Evolutionary conservation across 2,797 vertebrate species (phyloP).

Genomic region (Falco columbarius): DNA sequence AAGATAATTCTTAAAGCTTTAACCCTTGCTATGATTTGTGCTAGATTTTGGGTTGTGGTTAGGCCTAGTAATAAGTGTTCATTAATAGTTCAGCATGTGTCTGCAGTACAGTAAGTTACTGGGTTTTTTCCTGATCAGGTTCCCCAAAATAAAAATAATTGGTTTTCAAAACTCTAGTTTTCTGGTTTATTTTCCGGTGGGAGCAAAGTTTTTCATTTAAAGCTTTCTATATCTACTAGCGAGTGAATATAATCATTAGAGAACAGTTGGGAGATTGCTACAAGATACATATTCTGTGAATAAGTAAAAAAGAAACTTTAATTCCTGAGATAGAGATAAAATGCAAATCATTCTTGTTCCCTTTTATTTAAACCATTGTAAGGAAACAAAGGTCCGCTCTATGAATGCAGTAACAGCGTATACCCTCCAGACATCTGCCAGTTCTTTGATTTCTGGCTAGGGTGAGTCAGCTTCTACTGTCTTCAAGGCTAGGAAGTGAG

Average conservation of each 20-base stretch:
- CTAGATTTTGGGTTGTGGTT: background rate
- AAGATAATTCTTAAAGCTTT: background rate
- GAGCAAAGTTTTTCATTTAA: background rate
- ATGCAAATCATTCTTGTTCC: background rate
- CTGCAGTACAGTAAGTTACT: background rate
- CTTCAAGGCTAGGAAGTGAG: slow-evolving; percentile 12
- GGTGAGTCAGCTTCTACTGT: slow-evolving; percentile 42
- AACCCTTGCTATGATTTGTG: background rate
- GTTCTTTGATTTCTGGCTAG: slow-evolving; percentile 35
- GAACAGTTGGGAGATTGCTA: background rate
- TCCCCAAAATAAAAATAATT: background rate
- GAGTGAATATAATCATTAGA: background rate
- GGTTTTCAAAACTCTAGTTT: background rate
- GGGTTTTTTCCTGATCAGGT: accelerated
- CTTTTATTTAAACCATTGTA: background rate
- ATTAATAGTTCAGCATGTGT: background rate
- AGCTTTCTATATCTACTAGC: background rate
- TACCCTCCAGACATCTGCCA: slow-evolving; percentile 25
- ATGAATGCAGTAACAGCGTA: background rate
- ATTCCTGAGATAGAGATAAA: background rate
- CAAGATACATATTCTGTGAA: background rate
- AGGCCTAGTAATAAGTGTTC: background rate
- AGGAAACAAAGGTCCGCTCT: slow-evolving; percentile 5
- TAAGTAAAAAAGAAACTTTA: background rate
- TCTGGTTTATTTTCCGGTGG: background rate